Conservation (phyloP, 2,888 invertebrate species). For the Luffia ferchaultella region DNA sequence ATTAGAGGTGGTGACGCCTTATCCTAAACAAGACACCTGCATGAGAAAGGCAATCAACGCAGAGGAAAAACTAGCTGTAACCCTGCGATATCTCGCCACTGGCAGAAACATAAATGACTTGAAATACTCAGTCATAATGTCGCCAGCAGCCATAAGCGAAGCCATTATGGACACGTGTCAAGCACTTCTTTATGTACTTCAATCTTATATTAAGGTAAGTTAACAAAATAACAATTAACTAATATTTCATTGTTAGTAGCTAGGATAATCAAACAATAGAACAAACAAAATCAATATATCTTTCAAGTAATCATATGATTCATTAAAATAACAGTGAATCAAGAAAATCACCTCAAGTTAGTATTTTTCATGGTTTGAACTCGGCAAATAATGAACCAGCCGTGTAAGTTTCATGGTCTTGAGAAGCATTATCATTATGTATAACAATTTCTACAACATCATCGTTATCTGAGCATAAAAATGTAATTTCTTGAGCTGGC, state of each 20-base stretch:
- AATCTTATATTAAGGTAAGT: conserved; percentile 13
- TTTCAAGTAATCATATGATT: no score
- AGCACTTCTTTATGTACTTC: conserved; percentile 12
- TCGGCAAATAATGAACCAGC: conserved; percentile 3
- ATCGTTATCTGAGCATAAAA: no score
- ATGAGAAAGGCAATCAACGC: conserved; percentile 6
- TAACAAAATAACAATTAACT: conserved; percentile 8
- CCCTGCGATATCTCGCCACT: no score
- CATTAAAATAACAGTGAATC: no score
- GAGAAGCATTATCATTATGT: no score
- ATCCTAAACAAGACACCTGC: conserved; percentile 9
- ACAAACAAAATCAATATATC: conserved; percentile 9
- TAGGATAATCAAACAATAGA: conserved; percentile 9
- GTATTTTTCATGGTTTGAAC: conserved; percentile 9
- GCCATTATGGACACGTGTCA: conserved; percentile 13
- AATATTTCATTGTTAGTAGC: conserved; percentile 9
- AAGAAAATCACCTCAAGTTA: no score
- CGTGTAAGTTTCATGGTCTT: conserved; percentile 6
- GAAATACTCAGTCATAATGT: conserved; percentile 11
- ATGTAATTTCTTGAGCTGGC: no score
- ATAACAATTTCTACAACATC: no score
- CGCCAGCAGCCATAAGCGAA: conserved; percentile 8
- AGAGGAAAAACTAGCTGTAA: conserved; percentile 11
- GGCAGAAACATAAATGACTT: conserved; percentile 11
- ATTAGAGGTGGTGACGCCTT: conserved; percentile 11